Evolutionary conservation across 2,888 invertebrate genomes (phyloP), one percentile per base, ranked within the genome.

Genomic region (Cerastis leucographa): DNA sequence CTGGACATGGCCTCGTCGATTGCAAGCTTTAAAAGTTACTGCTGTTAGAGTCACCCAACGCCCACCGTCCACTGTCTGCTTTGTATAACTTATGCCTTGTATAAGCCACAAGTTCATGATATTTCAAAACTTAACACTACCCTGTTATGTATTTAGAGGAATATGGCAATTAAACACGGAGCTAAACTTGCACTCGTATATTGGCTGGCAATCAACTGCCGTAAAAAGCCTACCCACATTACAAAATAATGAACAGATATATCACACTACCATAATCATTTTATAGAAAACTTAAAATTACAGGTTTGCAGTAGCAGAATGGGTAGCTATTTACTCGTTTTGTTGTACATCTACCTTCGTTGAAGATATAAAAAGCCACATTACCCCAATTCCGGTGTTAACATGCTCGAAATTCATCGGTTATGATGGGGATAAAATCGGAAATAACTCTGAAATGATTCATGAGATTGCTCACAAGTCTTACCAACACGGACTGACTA

Each of bases 401-500:
- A 72, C 56, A 69, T 73, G 66, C 67, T 71, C 61, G 35, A 70
- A 72, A 73, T 65, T 61, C 56, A n/a, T 71, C 42, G 29, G 74
- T 87, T 89, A 91, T 59, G 90, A 89, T 87, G 87, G 86, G 85
- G 78, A 85, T 78, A 73, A 82, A 84, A 87, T 91, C 89, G 79
- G 90, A 92, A 93, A 93, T 92, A 93, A 83, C 85, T 74, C 76
- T 78, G 71, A 72, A 79, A 83, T 64, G 93, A 91, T 86, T 92
- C 92, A 92, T 71, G 83, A 69, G 44, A 74, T 75, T 69, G 51
- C 61, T 25, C 42, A 8, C 64, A 68, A 68, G 19, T 51, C 68
- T 69, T 67, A 42, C 67, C 29, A 46, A 40, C 49, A 56, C 49
- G n/a, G n/a, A 51, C 56, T 40, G 25, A 6, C 22, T 49, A 51